A percentile compares a stretch with the other conserved stretches of the same genome.
These are phyloP conservation scores for Platysteira castanea DNA, from an alignment of 2,113 vertebrate genomes.

Conservation along the genomic window DNA sequence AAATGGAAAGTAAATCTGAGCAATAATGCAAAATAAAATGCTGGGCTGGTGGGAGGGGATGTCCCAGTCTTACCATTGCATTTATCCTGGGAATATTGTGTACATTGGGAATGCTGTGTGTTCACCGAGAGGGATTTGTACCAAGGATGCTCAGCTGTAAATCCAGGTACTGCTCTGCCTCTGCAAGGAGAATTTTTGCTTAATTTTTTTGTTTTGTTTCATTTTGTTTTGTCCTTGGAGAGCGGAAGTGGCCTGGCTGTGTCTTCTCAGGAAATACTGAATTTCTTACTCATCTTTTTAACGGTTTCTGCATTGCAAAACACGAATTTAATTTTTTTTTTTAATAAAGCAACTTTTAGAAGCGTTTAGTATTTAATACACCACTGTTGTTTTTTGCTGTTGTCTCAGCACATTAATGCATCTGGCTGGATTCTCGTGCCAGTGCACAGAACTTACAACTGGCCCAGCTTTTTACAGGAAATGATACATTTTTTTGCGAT, in stretches of 20 bases:
- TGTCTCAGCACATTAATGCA: neutral
- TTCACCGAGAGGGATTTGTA: neutral
- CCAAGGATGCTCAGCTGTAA: neutral
- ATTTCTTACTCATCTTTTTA: neutral
- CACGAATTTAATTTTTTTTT: neutral
- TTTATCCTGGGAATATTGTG: rapidly evolving
- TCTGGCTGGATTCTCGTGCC: neutral
- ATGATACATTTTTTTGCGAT: rapidly evolving
- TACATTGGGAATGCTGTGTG: neutral
- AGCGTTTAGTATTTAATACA: neutral
- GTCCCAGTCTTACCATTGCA: too few species aligned
- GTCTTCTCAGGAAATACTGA: neutral
- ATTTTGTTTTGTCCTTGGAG: neutral
- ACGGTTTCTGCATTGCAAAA: neutral
- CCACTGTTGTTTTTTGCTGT: neutral
- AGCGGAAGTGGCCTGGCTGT: neutral
- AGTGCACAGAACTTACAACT: neutral
- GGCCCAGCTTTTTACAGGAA: neutral
- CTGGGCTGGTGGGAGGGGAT: neutral
- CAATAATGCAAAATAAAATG: rapidly evolving
- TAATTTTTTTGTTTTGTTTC: rapidly evolving
- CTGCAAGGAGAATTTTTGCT: neutral
- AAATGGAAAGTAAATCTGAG: neutral
- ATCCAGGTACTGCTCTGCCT: neutral
- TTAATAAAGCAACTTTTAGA: neutral